Percentiles rank a stretch among this genome's conserved stretches.
phyloP scores from a whole-genome alignment of 1,140 invertebrate species.

The Papilio xuthus region DNA sequence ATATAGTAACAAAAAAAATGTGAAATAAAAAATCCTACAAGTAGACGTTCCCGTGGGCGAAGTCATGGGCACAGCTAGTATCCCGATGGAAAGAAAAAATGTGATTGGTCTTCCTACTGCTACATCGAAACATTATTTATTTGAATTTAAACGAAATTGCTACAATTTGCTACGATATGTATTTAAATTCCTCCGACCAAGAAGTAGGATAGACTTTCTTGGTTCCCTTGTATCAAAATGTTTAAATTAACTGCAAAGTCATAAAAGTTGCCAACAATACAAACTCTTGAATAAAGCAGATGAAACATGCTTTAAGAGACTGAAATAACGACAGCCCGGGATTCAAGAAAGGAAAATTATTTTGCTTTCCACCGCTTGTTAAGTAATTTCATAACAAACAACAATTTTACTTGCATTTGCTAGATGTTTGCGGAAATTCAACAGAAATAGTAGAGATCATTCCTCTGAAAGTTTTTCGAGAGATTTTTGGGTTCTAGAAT shows the following conservation, averaged over 20 bases:
- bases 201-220: neutral
- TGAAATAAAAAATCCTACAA: too few species aligned
- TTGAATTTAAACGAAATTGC: neutral
- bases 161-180: neutral
- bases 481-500: too few species aligned
- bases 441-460: neutral
- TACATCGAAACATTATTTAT: neutral
- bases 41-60: too few species aligned
- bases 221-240: neutral
- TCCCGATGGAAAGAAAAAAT: too few species aligned
- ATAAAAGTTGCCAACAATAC: slow-evolving; percentile 24
- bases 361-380: slow-evolving; percentile 5
- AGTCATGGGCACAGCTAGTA: too few species aligned
- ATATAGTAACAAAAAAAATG: too few species aligned
- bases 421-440: neutral
- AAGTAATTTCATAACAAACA: slow-evolving; percentile 15
- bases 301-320: slow-evolving; percentile 15
- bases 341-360: slow-evolving; percentile 25
- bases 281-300: slow-evolving; percentile 23
- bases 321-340: slow-evolving; percentile 16
- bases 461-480: too few species aligned
- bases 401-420: slow-evolving; percentile 9
- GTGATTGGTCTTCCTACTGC: too few species aligned
- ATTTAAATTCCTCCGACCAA: neutral
- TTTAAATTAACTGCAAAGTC: slow-evolving; percentile 14